Evolutionary conservation across 2,113 vertebrate species (phyloP), one percentile per base, ranked within the genome.

Genomic region (Motacilla alba): DNA sequence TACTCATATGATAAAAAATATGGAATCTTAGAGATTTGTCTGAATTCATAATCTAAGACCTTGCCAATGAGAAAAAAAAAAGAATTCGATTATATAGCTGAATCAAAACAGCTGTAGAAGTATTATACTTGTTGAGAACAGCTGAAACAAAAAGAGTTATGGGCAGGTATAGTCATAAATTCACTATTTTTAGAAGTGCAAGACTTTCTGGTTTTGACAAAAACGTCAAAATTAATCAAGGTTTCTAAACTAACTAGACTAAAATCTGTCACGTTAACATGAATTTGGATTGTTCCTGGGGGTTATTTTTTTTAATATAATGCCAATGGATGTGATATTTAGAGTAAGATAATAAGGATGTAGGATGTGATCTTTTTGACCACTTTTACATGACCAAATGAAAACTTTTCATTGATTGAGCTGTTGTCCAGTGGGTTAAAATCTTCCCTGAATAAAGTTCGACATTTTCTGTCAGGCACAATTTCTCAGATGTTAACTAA

Each of bases 241-340:
- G 21, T 59, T 87, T 94, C 87, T 80, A 50, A 89, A 79, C 91
- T 64, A 90, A 86, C 53, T 94, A 83, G 67, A 88, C 72, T 86
- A 94, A 97, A 96, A 78, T 82, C 41, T 92, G 41, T 44, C 79
- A 94, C 28, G 92, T 95, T 70, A 91, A 35, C 62, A 62, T 95
- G 94, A 47, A 81, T 78, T 94, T 91, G 41, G 30, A 90, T 70
- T 93, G 27, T 31, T 93, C 46, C n/a, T 80, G 46, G 56, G 49
- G 27, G 11, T 15, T 53, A 3, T 31, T 53, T 73, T 81, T 87
- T 21, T 26, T 72, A 90, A 43, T 87, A 35, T 43, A 90, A 15
- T 77, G 33, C 33, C 82, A 82, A 84, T 52, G 82, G 13, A 93
- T 90, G 15, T 94, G 59, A 37, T 85, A 55, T 87, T 95, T 95